Conservation (phyloP, 2,113 vertebrate genomes). For the Argyrosomus japonicus region DNA sequence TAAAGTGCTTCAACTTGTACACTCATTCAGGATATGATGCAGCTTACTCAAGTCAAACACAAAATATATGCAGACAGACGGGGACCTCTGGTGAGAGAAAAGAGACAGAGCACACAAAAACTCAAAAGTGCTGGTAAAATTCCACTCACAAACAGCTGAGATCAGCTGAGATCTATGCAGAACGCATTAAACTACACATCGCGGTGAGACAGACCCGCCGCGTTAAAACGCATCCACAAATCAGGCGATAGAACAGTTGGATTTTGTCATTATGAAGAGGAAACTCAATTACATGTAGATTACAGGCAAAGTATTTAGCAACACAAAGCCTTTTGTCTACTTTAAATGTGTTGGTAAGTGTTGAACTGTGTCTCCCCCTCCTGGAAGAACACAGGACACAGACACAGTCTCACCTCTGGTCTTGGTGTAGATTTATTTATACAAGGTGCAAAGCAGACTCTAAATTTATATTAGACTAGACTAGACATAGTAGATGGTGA, state of each 20-base stretch:
- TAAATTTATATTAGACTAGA: not conserved
- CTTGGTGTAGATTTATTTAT: not conserved
- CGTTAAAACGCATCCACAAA: not conserved
- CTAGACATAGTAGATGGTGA: not conserved
- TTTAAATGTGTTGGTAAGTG: not conserved
- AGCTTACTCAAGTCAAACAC: constrained; percentile 5
- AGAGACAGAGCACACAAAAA: not conserved
- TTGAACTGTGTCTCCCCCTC: constrained; percentile 36
- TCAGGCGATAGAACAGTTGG: not conserved
- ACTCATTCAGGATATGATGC: constrained; percentile 31
- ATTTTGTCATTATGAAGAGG: not conserved
- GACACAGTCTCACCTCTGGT: not conserved
- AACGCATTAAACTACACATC: not conserved
- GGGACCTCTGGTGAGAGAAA: constrained; percentile 67
- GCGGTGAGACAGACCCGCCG: not conserved
- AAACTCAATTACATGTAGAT: not conserved
- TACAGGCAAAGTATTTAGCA: not conserved
- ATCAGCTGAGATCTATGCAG: constrained; percentile 2
- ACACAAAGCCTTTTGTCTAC: not conserved
- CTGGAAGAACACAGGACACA: constrained; percentile 14
- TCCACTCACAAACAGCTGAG: constrained; percentile 35
- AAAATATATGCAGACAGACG: constrained; percentile 32
- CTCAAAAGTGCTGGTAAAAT: constrained; percentile 35
- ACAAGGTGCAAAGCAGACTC: not conserved
- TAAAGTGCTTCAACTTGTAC: not conserved